phyloP scores from a whole-genome alignment of 2,888 invertebrate species.

The Phengaris alcon region DNA sequence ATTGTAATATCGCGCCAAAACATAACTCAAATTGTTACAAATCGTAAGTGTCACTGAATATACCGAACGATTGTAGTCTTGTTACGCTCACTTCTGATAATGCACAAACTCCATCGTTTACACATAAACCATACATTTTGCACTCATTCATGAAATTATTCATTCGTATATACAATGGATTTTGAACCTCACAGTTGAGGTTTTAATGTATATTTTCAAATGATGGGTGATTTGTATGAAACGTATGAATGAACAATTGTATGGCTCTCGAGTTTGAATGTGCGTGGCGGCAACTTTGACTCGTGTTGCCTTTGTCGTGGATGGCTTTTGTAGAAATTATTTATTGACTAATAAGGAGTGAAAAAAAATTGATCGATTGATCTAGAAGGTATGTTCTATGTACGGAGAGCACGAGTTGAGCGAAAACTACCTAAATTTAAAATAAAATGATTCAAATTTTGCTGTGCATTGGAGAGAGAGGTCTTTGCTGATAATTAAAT shows the following conservation, averaged over 20 bases:
- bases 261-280: conserved; percentile 41
- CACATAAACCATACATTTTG: conserved; percentile 27
- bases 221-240: neutral
- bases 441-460: too few species aligned
- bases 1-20: neutral
- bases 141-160: conserved; percentile 3
- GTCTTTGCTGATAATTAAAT: too few species aligned
- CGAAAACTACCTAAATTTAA: too few species aligned
- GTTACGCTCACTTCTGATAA: conserved; percentile 10
- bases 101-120: conserved; percentile 35
- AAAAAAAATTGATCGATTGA: neutral
- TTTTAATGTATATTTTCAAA: neutral
- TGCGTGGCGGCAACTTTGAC: conserved; percentile 68
- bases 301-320: conserved; percentile 40
- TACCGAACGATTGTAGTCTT: neutral
- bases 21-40: conserved; percentile 15
- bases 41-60: neutral
- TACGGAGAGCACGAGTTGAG: too few species aligned
- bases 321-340: conserved; percentile 4
- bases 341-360: conserved; percentile 16
- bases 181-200: neutral
- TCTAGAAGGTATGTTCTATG: conserved; percentile 16
- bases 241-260: conserved; percentile 21
- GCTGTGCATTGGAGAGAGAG: too few species aligned
- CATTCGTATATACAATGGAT: neutral